Evolutionary conservation across 2,888 invertebrate species (phyloP).

Genomic region (Chrysotoxum bicinctum): DNA sequence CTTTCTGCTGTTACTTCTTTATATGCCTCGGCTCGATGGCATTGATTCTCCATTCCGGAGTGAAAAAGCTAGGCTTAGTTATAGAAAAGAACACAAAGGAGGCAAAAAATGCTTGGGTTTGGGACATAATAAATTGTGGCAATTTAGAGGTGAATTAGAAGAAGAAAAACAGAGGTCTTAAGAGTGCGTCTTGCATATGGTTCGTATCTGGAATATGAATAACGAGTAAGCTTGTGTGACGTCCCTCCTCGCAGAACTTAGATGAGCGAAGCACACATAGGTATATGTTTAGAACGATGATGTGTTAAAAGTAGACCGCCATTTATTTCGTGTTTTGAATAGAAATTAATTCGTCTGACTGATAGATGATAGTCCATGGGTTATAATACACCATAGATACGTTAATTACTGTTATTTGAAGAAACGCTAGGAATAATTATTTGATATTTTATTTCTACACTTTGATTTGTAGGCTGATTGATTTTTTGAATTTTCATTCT

Average conservation of each 20-base stretch:
- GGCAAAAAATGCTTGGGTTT: slow-evolving; percentile 4
- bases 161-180: neutral
- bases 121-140: slow-evolving; percentile 37
- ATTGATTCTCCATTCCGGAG: slow-evolving; percentile 37
- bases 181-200: neutral
- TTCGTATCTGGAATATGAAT: slow-evolving; percentile 2
- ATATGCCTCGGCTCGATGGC: neutral
- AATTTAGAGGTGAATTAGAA: slow-evolving; percentile 25
- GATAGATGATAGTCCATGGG: slow-evolving; percentile 10
- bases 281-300: neutral
- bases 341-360: slow-evolving; percentile 6
- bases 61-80: neutral
- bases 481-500: neutral
- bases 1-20: slow-evolving; percentile 25
- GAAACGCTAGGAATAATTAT: neutral
- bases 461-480: neutral
- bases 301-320: slow-evolving; percentile 31
- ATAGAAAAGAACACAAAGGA: neutral
- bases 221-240: slow-evolving; percentile 3
- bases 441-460: neutral
- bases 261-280: neutral
- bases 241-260: neutral
- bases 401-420: slow-evolving; percentile 12
- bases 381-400: neutral
- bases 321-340: slow-evolving; percentile 23